Base-by-base conservation (phyloP, 2,888 invertebrate genomes). In the Mimumesa dahlbomi region DNA sequence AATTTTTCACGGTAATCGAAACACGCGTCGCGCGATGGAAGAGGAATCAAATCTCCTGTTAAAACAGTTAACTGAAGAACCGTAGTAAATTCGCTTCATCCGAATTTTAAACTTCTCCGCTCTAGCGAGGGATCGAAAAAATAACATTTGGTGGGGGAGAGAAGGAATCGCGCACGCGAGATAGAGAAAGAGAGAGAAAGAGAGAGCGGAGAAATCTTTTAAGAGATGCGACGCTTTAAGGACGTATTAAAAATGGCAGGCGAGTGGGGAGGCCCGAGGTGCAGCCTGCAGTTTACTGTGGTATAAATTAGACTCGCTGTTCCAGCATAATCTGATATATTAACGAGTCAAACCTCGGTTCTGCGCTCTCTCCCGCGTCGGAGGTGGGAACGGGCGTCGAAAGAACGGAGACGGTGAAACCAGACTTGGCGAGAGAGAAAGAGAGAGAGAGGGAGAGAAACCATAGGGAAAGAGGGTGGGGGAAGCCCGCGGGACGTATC, bases 241-340 rank as follows among this genome's bases (percentile, higher is more conserved):
- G 80, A 81, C 73, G 75, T 73, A 82, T 82, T 76, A 82, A 83
- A 84, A 79, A 82, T 81, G 77, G 77, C 77, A 84, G 76, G 61
- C 76, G 58, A n/a, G 74, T 64, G 67, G 56, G 57, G 77, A 69
- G 68, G 71, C 69, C 58, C 61, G 73, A 74, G 79, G 75, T 75
- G 68, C 77, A 79, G 70, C 63, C 70, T 77, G 79, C 79, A 79
- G 75, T 84, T 84, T 84, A 83, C 81, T 73, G 76, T 75, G 81
- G 75, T 82, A 83, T 84, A 83, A 83, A 83, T 83, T 83, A 77
- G 83, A 82, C 83, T 83, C 75, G 77, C 75, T 83, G 79, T 84
- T 84, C 75, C 79, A 82, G 78, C 78, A 82, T 84, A 84, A 84
- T 83, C 83, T 82, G 82, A 83, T 83, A 77, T 81, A 81, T 82